Base-by-base conservation (phyloP, 2,888 invertebrate genomes). In the Drosophila barbarae region DNA sequence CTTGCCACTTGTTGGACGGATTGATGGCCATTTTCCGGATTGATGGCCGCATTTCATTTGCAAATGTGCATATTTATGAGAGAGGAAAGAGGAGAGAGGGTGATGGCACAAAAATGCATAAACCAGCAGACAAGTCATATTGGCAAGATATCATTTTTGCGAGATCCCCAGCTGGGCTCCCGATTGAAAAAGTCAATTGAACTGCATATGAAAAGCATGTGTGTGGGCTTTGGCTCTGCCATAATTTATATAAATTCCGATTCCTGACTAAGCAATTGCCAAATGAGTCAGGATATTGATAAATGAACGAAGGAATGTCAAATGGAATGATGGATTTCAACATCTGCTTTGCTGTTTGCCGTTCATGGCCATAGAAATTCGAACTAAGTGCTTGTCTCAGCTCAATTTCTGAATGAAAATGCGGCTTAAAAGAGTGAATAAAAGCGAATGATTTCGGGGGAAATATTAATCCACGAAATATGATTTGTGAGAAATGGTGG, bases 31-130 rank as follows among this genome's bases (percentile, higher is more conserved):
- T 47, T 56, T 54, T 41, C 12, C 41, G 63, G 49, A 74, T 71
- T 74, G 76, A 72, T 77, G 57, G 52, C 18, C 57, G 56, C 57
- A 64, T 79, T 78, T 65, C 57, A 69, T 78, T 75, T 74, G 58
- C 46, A 72, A 75, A 60, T 80, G 70, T 57, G 73, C 76, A 77
- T 77, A 77, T 81, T 81, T 69, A 81, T 77, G 66, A 75, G 68
- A 2, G 18, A 18, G 41, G 13, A 5, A 18, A 18, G 18, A 18
- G 18, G 18, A 13, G 12, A 5, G 51, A 26, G 5, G 7, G 15
- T n/a, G 18, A n/a, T 3, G 10, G 53, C 30, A 8, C 28, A 34
- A 34, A 52, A 54, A 32, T 54, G 42, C 49, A 35, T 54, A 35
- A 50, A 30, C 50, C 36, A 44, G 49, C 59, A 53, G 42, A 32